Evolutionary conservation across 2,888 invertebrate species (phyloP), one percentile per base, ranked within the genome.

Genomic region (Caenorhabditis wallacei): DNA sequence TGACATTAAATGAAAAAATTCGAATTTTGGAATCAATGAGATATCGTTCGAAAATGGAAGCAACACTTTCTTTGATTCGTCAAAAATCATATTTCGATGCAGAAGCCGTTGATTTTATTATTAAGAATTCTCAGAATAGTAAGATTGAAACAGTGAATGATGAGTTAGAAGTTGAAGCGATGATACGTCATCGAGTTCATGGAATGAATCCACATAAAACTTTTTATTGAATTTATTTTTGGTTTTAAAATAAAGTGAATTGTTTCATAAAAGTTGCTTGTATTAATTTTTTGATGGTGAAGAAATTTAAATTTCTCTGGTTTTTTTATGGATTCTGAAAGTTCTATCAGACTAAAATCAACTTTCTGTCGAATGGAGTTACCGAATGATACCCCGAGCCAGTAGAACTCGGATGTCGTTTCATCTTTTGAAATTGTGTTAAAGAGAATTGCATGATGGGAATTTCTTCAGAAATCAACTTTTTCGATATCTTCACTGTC

Each of bases 41-140:
- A 63, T 68, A 74, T 57, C 80, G 80, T 4, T 51, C 80, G 30
- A 72, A 74, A 68, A 80, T 80, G 80, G 80, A 80, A 53, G 53
- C 68, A 48, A 80, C 56, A 26, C 53, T 80, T 7, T 72, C 80
- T 20, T 53, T 80, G 43, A 74, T 72, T 16, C 59, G 80, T 22
- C 68, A 80, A n/a, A 80, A 80, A 63, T 59, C 72, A 22, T 80
- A 72, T 35, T 69, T 69, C 26, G 80, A 80, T 37, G 54, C 43
- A 30, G 59, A 80, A 13, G 80, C 80, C 13, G 72, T 63, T 26
- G 66, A 71, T 7, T 79, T 79, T 35, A 80, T 80, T 54, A 30
- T 74, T 7, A 18, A 26, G 18, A 74, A 80, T 20, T 53, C 68
- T 8, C 18, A 26, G 18, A 63, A 72, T 46, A 13, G 10, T 8